Evolutionary conservation across 2,888 invertebrate species (phyloP).

Genomic region (Achlya flavicornis): DNA sequence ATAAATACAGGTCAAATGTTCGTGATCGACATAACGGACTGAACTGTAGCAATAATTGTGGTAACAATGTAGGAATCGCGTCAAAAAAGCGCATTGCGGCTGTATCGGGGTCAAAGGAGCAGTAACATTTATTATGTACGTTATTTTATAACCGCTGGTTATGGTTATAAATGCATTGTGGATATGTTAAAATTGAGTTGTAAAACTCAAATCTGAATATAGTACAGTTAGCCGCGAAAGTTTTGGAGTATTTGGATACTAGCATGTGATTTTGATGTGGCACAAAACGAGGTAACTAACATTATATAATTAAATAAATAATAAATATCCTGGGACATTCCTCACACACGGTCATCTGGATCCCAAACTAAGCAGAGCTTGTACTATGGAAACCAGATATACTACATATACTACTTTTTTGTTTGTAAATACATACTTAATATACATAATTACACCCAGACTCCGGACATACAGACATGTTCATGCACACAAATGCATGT

Average conservation of each 20-base stretch:
- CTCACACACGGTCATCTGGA: too few relatives aligned
- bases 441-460: too few relatives aligned
- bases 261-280: too few relatives aligned
- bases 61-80: constrained; percentile 11
- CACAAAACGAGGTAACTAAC: too few relatives aligned
- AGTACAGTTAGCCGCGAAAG: background rate
- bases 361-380: too few relatives aligned
- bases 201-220: background rate
- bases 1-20: background rate
- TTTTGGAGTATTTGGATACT: background rate
- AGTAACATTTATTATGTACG: background rate
- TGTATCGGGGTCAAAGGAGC: constrained; percentile 16
- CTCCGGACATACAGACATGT: too few relatives aligned
- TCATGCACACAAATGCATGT: too few relatives aligned
- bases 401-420: too few relatives aligned
- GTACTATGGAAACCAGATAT: too few relatives aligned
- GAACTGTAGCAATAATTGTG: background rate
- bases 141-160: background rate
- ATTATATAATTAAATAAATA: too few relatives aligned
- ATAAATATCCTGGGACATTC: too few relatives aligned
- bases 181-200: constrained; percentile 2
- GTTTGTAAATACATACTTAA: too few relatives aligned
- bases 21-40: background rate
- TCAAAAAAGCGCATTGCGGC: constrained; percentile 39
- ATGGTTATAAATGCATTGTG: background rate